Base-by-base conservation (phyloP, 1,140 invertebrate species). In the Cydia pomonella region DNA sequence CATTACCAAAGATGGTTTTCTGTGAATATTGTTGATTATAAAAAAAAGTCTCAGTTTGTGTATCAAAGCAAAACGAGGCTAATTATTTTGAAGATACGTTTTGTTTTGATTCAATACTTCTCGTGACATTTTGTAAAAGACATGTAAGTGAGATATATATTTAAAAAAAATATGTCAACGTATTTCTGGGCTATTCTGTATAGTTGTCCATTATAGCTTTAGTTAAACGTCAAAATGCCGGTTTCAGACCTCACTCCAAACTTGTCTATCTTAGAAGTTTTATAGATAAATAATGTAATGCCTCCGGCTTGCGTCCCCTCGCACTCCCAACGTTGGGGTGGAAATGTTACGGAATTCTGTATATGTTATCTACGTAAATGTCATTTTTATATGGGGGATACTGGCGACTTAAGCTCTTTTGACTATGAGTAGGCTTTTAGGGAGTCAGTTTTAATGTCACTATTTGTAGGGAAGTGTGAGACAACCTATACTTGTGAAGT, bases 271-370 rank as follows among this genome's bases (percentile, higher is more conserved):
- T 53, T 16, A 18, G 50, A 53, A 53, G 50, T 53, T 53, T 53
- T 18, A 53, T 53, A 53, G 50, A 53, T 53, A 53, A 53, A 53
- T 53, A 53, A 53, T 53, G n/a, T 53, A 53, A 53, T 53, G 50
- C 50, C 50, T 18, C 50, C 4, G 50, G 50, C 50, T 21, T 18
- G n/a, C 50, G 50, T 6, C 50, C 50, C 50, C 50, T 53, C 50
- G 50, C 50, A 21, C n/a, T 21, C 16, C 16, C 50, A 18, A 53
- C 50, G 18, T 53, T 53, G 50, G 50, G 50, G 50, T 53, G 50
- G 1, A 53, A 53, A n/a, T 53, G 50, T 53, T 18, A 53, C 50
- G 50, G 50, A 53, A 18, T 53, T 21, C n/a, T 5, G n/a, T 4
- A n/a, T 18, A n/a, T 50, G 0, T n/a, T 50, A 2, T 41, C 10